A percentile compares a stretch with the other conserved stretches of the same genome.
Conservation (phyloP, 2,797 vertebrate genomes). For the Heliangelus exortis region DNA sequence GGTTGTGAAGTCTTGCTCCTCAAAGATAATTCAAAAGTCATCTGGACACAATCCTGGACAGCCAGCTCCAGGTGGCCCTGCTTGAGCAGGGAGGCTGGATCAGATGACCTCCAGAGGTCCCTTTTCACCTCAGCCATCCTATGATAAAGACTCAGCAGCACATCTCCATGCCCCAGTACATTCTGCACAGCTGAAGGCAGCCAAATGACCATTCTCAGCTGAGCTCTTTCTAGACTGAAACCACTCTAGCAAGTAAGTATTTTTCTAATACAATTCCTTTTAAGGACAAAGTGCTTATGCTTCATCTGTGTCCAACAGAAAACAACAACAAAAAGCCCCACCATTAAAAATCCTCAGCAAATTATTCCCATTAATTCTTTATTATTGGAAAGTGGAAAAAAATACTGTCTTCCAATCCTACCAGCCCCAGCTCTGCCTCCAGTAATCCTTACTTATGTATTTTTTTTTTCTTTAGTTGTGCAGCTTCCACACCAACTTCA, state of each 20-base stretch:
- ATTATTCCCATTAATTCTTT: neutral
- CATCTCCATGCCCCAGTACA: neutral
- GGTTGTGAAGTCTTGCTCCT: neutral
- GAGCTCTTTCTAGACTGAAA: neutral
- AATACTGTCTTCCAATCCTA: neutral
- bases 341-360: neutral
- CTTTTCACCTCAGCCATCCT: neutral
- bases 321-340: neutral
- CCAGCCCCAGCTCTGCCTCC: neutral
- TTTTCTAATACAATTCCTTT: neutral
- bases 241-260: neutral
- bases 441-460: neutral
- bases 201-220: neutral
- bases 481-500: neutral
- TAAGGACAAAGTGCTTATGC: neutral
- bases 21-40: neutral
- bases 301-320: neutral
- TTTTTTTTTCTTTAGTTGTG: neutral
- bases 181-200: neutral
- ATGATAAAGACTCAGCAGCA: neutral
- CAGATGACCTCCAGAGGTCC: neutral
- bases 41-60: neutral
- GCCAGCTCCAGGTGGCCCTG: neutral
- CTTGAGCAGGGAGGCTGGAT: accelerated
- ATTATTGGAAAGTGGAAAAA: neutral